A percentile compares a stretch with the other conserved stretches of the same genome.
Conservation (phyloP, 2,797 vertebrate genomes). For the Lithobates pipiens region DNA sequence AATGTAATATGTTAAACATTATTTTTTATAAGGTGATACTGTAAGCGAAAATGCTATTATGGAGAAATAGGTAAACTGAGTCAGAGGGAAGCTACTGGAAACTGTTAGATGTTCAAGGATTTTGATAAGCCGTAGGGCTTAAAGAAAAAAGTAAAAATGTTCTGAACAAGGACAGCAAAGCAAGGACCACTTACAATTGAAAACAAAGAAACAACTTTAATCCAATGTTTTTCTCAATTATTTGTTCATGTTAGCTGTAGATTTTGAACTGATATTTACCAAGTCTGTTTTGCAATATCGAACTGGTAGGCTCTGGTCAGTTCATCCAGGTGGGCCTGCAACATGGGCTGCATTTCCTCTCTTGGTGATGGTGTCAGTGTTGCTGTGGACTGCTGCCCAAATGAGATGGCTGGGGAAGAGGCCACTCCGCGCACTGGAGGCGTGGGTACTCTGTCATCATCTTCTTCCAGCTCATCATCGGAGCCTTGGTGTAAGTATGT, state of each 20-base stretch:
- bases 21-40: too few species aligned
- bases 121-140: too few species aligned
- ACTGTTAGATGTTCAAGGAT: too few species aligned
- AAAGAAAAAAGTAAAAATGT: too few species aligned
- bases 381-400: conserved; percentile 96
- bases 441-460: conserved; percentile 95
- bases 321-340: conserved; percentile 95
- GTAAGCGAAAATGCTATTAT: too few species aligned
- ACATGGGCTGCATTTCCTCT: conserved; percentile 97
- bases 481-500: conserved; percentile 97
- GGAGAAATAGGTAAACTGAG: too few species aligned
- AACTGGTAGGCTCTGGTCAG: conserved; percentile 95
- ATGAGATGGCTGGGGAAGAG: conserved; percentile 95
- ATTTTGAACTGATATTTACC: conserved; percentile 76
- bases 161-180: too few species aligned
- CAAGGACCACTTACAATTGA: neutral
- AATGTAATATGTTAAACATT: too few species aligned
- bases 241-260: too few species aligned
- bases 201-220: neutral
- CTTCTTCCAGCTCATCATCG: conserved; percentile 98
- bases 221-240: too few species aligned
- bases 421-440: conserved; percentile 94
- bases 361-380: conserved; percentile 96
- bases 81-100: too few species aligned
- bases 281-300: conserved; percentile 96